Conservation (phyloP, 35 echinoderm and acorn worm genomes). For the Patiria miniata region DNA sequence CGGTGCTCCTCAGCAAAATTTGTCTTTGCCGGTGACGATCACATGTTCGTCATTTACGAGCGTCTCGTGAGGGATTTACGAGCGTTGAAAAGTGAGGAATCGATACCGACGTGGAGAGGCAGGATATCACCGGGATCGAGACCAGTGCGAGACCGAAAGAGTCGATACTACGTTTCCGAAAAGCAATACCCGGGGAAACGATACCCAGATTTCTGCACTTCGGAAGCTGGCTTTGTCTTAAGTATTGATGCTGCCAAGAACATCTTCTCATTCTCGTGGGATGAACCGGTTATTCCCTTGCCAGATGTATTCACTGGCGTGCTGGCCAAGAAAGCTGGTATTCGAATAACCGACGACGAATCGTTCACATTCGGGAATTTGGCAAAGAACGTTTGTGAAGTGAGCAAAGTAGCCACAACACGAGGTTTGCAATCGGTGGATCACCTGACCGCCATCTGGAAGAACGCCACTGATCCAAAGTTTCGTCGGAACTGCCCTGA, state of each 20-base stretch:
- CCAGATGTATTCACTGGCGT: constrained; percentile 69
- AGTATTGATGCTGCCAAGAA: constrained; percentile 47
- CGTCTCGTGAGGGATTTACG: constrained; percentile 59
- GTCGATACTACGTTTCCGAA: constrained; percentile 62
- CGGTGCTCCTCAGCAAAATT: constrained; percentile 58
- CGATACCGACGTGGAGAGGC: constrained; percentile 70
- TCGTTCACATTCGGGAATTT: constrained; percentile 63
- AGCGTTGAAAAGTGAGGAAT: constrained; percentile 50
- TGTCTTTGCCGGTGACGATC: constrained; percentile 76
- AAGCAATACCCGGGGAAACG: constrained; percentile 22
- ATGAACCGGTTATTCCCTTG: constrained; percentile 67
- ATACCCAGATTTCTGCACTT: constrained; percentile 86
- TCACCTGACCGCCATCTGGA: constrained; percentile 41
- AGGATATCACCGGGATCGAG: constrained; percentile 42
- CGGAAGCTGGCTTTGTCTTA: constrained; percentile 74
- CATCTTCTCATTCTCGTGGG: constrained; percentile 49
- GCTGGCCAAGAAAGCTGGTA: constrained; percentile 54
- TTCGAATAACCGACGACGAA: constrained; percentile 55
- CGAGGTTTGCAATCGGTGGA: constrained; percentile 62
- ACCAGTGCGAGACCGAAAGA: constrained; percentile 56
- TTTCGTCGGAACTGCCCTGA: constrained; percentile 78
- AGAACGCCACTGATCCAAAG: constrained; percentile 59
- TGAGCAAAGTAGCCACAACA: constrained; percentile 64
- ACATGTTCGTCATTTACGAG: constrained; percentile 72
- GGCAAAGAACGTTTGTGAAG: constrained; percentile 58